phyloP scores from a whole-genome alignment of 2,888 invertebrate species.

The Pseudanteris insignis region DNA sequence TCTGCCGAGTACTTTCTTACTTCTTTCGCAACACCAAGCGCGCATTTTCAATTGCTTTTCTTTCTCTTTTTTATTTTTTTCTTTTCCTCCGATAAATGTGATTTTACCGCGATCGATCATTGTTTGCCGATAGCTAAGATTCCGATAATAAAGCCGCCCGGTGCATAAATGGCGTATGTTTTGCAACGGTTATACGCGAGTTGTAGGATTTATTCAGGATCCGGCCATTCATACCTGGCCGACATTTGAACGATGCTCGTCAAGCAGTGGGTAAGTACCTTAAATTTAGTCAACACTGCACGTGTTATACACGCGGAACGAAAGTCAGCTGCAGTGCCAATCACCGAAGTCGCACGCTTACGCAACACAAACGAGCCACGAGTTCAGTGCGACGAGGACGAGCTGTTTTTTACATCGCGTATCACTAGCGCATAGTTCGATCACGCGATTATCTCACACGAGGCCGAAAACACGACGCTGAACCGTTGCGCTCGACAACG shows the following conservation, averaged over 20 bases:
- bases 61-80: constrained; percentile 14
- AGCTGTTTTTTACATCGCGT: too few species aligned
- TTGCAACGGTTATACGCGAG: too few species aligned
- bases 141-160: constrained; percentile 3
- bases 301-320: too few species aligned
- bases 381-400: too few species aligned
- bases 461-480: background rate
- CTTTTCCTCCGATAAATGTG: constrained; percentile 9
- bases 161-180: too few species aligned
- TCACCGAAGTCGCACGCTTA: too few species aligned
- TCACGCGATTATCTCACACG: too few species aligned
- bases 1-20: constrained; percentile 32
- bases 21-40: constrained; percentile 36
- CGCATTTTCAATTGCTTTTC: constrained; percentile 24
- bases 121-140: constrained; percentile 29
- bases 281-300: too few species aligned
- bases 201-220: constrained; percentile 36
- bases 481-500: background rate
- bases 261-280: too few species aligned
- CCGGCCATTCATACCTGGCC: constrained; percentile 34
- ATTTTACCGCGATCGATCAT: constrained; percentile 30
- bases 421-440: too few species aligned
- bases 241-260: constrained; percentile 16
- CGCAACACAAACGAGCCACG: too few species aligned
- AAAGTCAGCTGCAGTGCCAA: constrained; percentile 17